Evolutionary conservation across 2,888 invertebrate species (phyloP), one percentile per base, ranked within the genome.

Genomic region (Malacosoma neustria): DNA sequence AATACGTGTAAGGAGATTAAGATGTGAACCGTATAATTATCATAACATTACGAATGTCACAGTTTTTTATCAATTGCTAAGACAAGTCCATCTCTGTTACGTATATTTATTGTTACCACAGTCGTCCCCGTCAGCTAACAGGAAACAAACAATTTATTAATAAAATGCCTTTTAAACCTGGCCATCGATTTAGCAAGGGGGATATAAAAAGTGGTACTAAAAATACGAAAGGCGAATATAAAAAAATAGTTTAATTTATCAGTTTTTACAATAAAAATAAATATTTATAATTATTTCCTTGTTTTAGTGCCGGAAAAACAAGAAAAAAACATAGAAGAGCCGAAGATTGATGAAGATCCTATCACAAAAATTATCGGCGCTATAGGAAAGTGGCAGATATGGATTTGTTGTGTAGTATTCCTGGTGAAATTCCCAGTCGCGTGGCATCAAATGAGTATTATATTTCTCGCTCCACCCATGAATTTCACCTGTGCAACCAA

Each of bases 361-460:
- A 81, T 93, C 11, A 89, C 92, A 29, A 89, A 87, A 50, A 88
- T 90, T 3, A 91, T 93, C 46, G 93, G 93, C 0, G 87, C 89
- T 15, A 88, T 93, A 39, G 92, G 93, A 3, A 87, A 87, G 57
- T 94, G 93, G 92, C 93, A 94, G 60, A 84, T 93, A 44, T 87
- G 89, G 80, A 87, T 93, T 35, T 92, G 92, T 48, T 72, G 89
- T 34, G 87, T 91, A 0, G 88, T 93, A 30, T 91, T 92, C 45
- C 75, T 92, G 6, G 88, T 91, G 37, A 93, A 93, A 70, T 92
- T 93, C 57, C 93, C 93, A 0, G 91, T 92, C 1, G 93, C 93
- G 0, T 94, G 93, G 93, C 93, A 93, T 61, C 93, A 93, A 56
- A 87, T 93, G 64, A 92, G 90, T 44, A 92, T 93, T 43, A 91